Conservation (phyloP, 2,888 invertebrate genomes). For the Ecliptopera silaceata region DNA sequence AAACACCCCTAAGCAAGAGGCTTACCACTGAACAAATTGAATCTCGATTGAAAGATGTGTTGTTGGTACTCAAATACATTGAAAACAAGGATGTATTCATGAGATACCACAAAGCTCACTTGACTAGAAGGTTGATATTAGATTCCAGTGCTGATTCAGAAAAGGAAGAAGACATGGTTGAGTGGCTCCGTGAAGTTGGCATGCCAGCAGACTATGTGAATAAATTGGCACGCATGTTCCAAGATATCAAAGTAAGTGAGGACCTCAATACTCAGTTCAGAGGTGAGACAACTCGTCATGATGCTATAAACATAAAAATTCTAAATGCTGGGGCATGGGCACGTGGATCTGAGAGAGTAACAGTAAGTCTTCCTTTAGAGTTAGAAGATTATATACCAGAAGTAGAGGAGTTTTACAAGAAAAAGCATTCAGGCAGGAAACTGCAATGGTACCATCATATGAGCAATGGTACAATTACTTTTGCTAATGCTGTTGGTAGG, state of each 20-base stretch:
- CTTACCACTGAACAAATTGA: constrained; percentile 99
- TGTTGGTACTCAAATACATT: constrained; percentile 98
- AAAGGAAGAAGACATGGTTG: constrained; percentile 99
- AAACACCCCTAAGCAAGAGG: constrained; percentile 97
- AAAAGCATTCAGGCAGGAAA: constrained; percentile 98
- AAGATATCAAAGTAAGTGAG: constrained; percentile 98
- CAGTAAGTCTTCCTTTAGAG: constrained; percentile 98
- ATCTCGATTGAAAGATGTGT: constrained; percentile 94
- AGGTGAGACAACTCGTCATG: constrained; percentile 89
- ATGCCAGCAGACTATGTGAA: constrained; percentile 99
- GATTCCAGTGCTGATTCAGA: constrained; percentile 99
- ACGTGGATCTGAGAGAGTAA: constrained; percentile 95
- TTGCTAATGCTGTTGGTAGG: constrained; percentile 94
- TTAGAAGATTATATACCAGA: constrained; percentile 99
- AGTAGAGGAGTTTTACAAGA: constrained; percentile 99
- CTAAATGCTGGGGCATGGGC: constrained; percentile 99
- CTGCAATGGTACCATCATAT: constrained; percentile 99
- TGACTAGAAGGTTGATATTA: constrained; percentile 96
- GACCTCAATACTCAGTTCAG: constrained; percentile 97
- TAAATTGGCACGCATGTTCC: constrained; percentile 98
- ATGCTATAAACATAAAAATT: constrained; percentile 98
- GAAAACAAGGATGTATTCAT: constrained; percentile 99
- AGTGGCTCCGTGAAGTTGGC: constrained; percentile 98
- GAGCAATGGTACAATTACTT: constrained; percentile 99
- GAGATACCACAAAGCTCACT: constrained; percentile 99